Conservation (phyloP, 2,888 invertebrate species). For the Daptonema setosum region DNA sequence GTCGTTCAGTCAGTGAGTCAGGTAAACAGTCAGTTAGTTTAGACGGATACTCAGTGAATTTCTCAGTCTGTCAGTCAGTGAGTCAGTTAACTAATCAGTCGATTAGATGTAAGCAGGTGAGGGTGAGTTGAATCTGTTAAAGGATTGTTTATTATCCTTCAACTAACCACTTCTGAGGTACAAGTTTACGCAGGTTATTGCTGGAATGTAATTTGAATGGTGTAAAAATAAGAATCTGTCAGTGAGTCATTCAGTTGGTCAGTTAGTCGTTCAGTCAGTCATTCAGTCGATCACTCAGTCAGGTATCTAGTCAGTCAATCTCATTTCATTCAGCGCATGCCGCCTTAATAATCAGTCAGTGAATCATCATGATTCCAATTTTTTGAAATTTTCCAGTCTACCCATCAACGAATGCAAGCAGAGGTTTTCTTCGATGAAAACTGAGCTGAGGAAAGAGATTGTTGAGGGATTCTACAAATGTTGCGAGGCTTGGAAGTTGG, state of each 20-base stretch:
- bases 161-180: too few relatives aligned
- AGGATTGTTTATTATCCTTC: too few relatives aligned
- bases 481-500: not conserved
- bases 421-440: not conserved
- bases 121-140: too few relatives aligned
- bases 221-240: too few relatives aligned
- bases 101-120: too few relatives aligned
- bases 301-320: not conserved
- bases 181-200: too few relatives aligned
- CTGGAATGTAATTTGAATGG: too few relatives aligned
- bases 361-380: too few relatives aligned
- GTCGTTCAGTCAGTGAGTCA: too few relatives aligned
- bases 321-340: too few relatives aligned
- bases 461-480: not conserved
- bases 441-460: not conserved
- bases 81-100: not conserved
- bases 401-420: not conserved
- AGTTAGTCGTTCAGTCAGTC: not conserved
- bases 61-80: not conserved
- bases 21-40: not conserved
- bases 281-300: not conserved
- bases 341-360: too few relatives aligned
- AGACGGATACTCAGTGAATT: not conserved
- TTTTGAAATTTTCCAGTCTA: not conserved
- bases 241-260: too few relatives aligned